These are phyloP conservation scores for Rousettus madagascariensis DNA, from an alignment of 2,797 vertebrate genomes.

Conservation along the genomic window DNA sequence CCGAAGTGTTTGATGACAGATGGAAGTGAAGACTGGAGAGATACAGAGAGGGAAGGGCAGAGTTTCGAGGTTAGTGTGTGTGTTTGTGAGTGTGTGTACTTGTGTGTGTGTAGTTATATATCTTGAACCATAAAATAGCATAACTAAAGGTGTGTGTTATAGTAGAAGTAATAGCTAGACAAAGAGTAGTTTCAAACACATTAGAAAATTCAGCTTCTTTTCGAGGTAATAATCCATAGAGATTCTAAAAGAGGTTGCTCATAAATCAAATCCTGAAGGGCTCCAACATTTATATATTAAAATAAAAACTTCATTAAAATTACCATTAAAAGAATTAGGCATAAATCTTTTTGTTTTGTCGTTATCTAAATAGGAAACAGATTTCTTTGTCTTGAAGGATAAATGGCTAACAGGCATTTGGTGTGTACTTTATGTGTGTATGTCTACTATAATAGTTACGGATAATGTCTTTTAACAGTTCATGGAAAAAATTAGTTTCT, in stretches of 20 bases:
- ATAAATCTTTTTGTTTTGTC: conserved; percentile 22
- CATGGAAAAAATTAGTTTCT: conserved; percentile 82
- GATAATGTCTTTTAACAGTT: conserved; percentile 75
- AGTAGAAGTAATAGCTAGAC: conserved; percentile 39
- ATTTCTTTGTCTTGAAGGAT: conserved; percentile 55
- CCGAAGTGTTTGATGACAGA: conserved; percentile 35
- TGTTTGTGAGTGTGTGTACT: too few species aligned
- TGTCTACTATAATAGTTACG: conserved; percentile 76
- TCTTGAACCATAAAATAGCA: background rate
- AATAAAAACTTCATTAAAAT: conserved; percentile 39
- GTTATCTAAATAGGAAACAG: conserved; percentile 55
- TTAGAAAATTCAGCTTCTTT: conserved; percentile 65
- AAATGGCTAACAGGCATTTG: conserved; percentile 22
- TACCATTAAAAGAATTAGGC: conserved; percentile 13
- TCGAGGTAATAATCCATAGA: conserved; percentile 51
- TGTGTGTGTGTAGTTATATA: background rate
- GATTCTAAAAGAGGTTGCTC: conserved; percentile 33
- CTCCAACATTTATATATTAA: background rate
- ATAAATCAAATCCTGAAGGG: conserved; percentile 67
- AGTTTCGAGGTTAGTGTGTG: background rate
- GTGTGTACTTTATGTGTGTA: conserved; percentile 55
- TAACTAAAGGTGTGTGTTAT: background rate
- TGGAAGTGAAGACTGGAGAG: background rate
- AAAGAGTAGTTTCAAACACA: conserved; percentile 56
- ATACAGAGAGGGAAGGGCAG: background rate